phyloP scores from a whole-genome alignment of 2,888 invertebrate genomes.

The Agriopis aurantiaria region DNA sequence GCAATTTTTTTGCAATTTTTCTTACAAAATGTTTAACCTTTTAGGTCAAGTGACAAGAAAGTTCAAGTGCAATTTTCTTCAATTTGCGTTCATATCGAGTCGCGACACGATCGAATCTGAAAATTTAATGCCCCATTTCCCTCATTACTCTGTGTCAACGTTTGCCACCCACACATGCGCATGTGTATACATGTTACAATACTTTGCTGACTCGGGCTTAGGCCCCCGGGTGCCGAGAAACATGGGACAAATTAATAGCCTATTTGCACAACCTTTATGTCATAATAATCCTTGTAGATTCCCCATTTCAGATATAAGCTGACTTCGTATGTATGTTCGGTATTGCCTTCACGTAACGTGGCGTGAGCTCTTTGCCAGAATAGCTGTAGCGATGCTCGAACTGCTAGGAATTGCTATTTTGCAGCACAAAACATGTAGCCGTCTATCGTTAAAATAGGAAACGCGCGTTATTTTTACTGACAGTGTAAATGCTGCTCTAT shows the following conservation, averaged over 20 bases:
- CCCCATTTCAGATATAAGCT: conserved; percentile 37
- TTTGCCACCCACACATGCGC: conserved; percentile 21
- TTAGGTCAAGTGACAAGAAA: neutral
- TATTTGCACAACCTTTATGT: conserved; percentile 41
- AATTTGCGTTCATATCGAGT: conserved; percentile 63
- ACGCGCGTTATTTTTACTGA: conserved; percentile 31
- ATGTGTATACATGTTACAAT: conserved; percentile 23
- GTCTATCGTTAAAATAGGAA: conserved; percentile 24
- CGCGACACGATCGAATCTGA: conserved; percentile 59
- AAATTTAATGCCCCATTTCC: conserved; percentile 65
- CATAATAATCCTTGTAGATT: conserved; percentile 40
- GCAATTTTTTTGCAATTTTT: neutral
- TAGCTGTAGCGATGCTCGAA: conserved; percentile 29
- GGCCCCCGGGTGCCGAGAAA: conserved; percentile 32
- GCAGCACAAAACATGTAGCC: conserved; percentile 26
- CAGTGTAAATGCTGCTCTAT: conserved; percentile 26
- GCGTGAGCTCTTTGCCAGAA: conserved; percentile 32
- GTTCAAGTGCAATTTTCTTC: conserved; percentile 57
- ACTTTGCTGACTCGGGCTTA: conserved; percentile 30
- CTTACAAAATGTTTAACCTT: conserved; percentile 3
- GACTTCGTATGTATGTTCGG: conserved; percentile 32
- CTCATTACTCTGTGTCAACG: conserved; percentile 58
- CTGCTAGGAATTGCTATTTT: conserved; percentile 34
- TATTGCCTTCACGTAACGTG: conserved; percentile 36
- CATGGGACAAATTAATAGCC: conserved; percentile 40